Conservation (phyloP, 2,797 vertebrate genomes). For the Amphiprion clarkii region DNA sequence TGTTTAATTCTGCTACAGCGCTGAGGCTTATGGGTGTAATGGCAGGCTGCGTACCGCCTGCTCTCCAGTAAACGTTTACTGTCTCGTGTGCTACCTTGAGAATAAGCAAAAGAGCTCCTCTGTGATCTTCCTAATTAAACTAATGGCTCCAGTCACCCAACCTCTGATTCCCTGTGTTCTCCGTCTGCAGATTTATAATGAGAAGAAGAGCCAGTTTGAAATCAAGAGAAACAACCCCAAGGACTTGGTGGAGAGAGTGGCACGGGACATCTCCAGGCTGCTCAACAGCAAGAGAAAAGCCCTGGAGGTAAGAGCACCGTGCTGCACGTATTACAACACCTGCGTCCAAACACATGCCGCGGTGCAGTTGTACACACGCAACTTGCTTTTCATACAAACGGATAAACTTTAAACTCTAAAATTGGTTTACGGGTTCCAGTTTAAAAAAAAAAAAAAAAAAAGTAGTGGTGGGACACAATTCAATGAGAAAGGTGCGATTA, state of each 20-base stretch:
- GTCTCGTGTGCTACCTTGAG: slow-evolving; percentile 42
- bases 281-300: slow-evolving; percentile 97
- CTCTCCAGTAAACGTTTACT: slow-evolving; percentile 63
- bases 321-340: slow-evolving; percentile 10
- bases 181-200: slow-evolving; percentile 92
- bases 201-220: slow-evolving; percentile 96
- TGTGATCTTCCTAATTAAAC: slow-evolving; percentile 58
- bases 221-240: slow-evolving; percentile 95
- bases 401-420: no score
- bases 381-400: not conserved
- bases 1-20: slow-evolving; percentile 67
- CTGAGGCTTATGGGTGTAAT: slow-evolving; percentile 49
- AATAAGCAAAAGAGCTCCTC: slow-evolving; percentile 51
- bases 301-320: slow-evolving; percentile 89
- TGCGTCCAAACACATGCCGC: slow-evolving; percentile 21
- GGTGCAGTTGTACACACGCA: not conserved
- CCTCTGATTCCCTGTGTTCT: slow-evolving; percentile 51
- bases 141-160: slow-evolving; percentile 45
- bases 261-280: slow-evolving; percentile 94
- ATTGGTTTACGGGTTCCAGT: no score
- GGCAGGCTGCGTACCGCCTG: slow-evolving; percentile 51
- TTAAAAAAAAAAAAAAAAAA: no score
- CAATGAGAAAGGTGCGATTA: no score
- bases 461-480: no score
- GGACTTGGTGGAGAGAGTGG: slow-evolving; percentile 95